Evolutionary conservation across 1,140 invertebrate species (phyloP).

Genomic region (Drosophila ananassae): DNA sequence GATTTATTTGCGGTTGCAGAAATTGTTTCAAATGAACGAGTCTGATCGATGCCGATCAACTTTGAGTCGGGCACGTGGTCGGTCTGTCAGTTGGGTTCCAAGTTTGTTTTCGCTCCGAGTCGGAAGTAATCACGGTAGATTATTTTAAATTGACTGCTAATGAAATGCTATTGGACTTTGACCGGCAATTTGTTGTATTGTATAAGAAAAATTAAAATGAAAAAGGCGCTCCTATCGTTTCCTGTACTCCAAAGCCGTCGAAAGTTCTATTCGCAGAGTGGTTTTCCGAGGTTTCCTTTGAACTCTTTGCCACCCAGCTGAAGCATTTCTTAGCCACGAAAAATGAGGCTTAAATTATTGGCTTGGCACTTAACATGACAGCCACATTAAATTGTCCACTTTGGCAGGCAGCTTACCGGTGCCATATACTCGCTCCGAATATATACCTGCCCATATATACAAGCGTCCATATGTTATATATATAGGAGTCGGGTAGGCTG

Average conservation of each 20-base stretch:
- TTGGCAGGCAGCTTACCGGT: constrained; percentile 69
- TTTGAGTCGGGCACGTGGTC: constrained; percentile 40
- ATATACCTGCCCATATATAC: constrained; percentile 38
- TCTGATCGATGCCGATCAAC: constrained; percentile 32
- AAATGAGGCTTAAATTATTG: constrained; percentile 82
- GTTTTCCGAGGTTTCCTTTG: constrained; percentile 16
- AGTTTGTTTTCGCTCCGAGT: constrained; percentile 39
- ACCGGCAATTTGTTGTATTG: constrained; percentile 10
- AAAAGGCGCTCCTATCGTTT: constrained; percentile 6
- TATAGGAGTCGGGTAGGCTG: constrained; percentile 38
- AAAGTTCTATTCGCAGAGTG: background rate
- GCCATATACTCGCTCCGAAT: constrained; percentile 44
- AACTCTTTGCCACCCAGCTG: constrained; percentile 64
- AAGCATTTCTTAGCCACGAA: constrained; percentile 61
- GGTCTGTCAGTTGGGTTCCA: constrained; percentile 18
- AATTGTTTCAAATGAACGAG: constrained; percentile 15
- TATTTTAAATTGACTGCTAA: constrained; percentile 51
- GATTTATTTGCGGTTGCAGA: constrained; percentile 61
- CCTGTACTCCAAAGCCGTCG: background rate
- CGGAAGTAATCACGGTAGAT: constrained; percentile 53
- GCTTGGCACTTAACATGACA: constrained; percentile 80
- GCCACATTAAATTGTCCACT: constrained; percentile 82
- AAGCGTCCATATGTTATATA: constrained; percentile 26
- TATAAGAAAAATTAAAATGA: constrained; percentile 24
- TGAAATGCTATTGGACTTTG: constrained; percentile 37